Conservation (phyloP, 2,113 vertebrate genomes). For the Aspidoscelis tigris region DNA sequence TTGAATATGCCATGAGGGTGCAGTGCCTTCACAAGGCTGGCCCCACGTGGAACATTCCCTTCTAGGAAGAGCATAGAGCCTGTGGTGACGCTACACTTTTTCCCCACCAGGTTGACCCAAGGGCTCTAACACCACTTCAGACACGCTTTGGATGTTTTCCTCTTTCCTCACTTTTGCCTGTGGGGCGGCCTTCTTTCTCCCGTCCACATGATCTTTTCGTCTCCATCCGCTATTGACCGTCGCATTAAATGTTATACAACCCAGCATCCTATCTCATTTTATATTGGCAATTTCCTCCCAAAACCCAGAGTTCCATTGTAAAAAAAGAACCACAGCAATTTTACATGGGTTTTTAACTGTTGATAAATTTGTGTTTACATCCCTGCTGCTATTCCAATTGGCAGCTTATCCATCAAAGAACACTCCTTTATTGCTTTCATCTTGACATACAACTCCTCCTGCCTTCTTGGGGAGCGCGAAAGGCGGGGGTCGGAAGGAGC, state of each 20-base stretch:
- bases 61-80: too few relatives aligned
- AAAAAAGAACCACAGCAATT: neutral
- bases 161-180: slow-evolving; percentile 27
- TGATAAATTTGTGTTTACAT: slow-evolving; percentile 53
- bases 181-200: slow-evolving; percentile 43
- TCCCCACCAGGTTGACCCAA: too few relatives aligned
- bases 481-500: slow-evolving; percentile 32
- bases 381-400: slow-evolving; percentile 47
- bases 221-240: neutral
- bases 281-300: slow-evolving; percentile 42
- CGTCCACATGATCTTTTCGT: slow-evolving; percentile 49
- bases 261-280: slow-evolving; percentile 23
- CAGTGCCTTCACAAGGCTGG: too few relatives aligned
- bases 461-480: slow-evolving; percentile 44
- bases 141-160: neutral
- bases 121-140: too few relatives aligned
- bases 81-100: too few relatives aligned
- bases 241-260: slow-evolving; percentile 38
- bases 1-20: too few relatives aligned
- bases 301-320: slow-evolving; percentile 49
- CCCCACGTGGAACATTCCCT: too few relatives aligned
- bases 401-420: slow-evolving; percentile 54
- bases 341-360: slow-evolving; percentile 61
- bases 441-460: slow-evolving; percentile 44
- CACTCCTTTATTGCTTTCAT: slow-evolving; percentile 39